Evolutionary conservation across 2,888 invertebrate genomes (phyloP), one percentile per base, ranked within the genome.

Genomic region (Cecidostiba fungosa): DNA sequence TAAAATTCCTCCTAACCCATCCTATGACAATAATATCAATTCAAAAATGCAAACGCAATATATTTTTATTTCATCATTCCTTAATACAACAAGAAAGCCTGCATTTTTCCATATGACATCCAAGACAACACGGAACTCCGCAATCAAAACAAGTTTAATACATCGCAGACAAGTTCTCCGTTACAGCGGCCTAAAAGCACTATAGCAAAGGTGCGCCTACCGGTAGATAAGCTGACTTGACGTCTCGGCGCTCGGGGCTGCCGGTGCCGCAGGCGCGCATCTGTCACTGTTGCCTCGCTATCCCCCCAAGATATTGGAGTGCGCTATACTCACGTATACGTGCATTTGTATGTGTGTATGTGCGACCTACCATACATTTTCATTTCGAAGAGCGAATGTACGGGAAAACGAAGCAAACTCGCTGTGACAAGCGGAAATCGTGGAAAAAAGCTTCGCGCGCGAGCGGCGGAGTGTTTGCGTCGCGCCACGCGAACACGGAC

Each of bases 401-500:
- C 73, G 81, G n/a, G 39, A 73, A 81, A 81, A 73, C 69, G 47
- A 29, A 54, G 19, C 54, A 72, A 77, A 77, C 39, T 77, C 39
- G 70, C 39, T 54, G 77, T 83, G 83, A 72, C 83, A 77, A 77
- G 83, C 54, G 62, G 43, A 62, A 77, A 77, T 83, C 77, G 77
- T 59, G 43, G 73, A 62, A 81, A 74, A 80, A 59, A 72, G 77
- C 77, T 12, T 32, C 14, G 32, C 70, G 19, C 32, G 26, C 66
- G 29, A 26, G 5, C 36, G 32, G 8, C 70, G 19, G 32, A 29
- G 32, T 32, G 32, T 32, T 32, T 32, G 69, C 29, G 69, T 29
- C n/a, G 70, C 16, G 36, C 70, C 32, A 1, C 32, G 66, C 32
- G 70, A 32, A 36, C n/a, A n/a, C 36, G 70, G 70, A 70, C 10